These are phyloP conservation scores for rabbit (Oryctolagus cuniculus) DNA, from an alignment of 2,113 vertebrate species.

Conservation along the genomic window DNA sequence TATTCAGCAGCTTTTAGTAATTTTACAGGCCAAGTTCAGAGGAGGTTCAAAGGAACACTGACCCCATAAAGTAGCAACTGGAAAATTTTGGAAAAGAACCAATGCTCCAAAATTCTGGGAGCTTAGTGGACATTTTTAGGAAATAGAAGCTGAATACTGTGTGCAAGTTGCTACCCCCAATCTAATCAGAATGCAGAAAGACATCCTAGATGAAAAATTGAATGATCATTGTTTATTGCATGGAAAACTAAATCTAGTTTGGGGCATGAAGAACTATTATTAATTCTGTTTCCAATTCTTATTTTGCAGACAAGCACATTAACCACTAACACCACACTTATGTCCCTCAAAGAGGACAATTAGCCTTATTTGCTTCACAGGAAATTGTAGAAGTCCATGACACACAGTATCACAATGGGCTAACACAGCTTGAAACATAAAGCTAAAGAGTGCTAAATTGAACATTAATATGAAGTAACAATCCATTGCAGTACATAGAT, in stretches of 20 bases:
- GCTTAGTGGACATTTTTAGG: not conserved
- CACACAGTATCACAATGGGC: not conserved
- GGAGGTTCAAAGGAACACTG: not conserved
- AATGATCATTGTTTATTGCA: not conserved
- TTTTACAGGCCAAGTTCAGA: not conserved
- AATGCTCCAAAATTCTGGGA: not conserved
- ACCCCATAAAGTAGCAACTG: not conserved
- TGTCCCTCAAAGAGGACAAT: not conserved
- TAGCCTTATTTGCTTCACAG: not conserved
- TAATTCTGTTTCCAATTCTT: slow-evolving; percentile 22
- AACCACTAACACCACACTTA: not conserved
- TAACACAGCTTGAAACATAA: not conserved
- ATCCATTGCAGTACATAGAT: slow-evolving; percentile 2
- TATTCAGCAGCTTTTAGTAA: not conserved
- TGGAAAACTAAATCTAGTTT: not conserved
- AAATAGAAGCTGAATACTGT: not conserved
- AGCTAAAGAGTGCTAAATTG: slow-evolving; percentile 39
- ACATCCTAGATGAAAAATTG: not conserved
- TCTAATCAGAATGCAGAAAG: slow-evolving; percentile 26
- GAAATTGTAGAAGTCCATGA: not conserved
- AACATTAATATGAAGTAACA: slow-evolving; percentile 19
- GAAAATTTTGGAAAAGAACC: not conserved
- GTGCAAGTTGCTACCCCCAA: not conserved
- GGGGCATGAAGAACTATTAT: not conserved
- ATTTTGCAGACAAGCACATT: not conserved